phyloP scores from a whole-genome alignment of 2,797 vertebrate species.

The Potorous gilbertii region DNA sequence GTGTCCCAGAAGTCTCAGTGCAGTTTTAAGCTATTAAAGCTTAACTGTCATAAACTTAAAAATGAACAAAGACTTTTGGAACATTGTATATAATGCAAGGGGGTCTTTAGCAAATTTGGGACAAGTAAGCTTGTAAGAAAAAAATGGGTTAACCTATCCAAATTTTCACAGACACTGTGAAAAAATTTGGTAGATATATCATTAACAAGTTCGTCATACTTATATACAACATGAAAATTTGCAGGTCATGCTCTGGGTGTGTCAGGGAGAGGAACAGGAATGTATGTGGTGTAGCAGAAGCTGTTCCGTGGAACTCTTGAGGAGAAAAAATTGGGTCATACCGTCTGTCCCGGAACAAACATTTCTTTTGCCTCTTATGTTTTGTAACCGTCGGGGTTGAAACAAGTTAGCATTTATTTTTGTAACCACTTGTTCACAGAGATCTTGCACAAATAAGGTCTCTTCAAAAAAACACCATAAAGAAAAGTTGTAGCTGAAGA shows the following conservation, averaged over 20 bases:
- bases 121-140: neutral
- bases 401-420: constrained; percentile 6
- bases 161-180: neutral
- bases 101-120: neutral
- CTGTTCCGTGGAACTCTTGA: constrained; percentile 11
- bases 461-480: neutral
- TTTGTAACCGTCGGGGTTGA: neutral
- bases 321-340: neutral
- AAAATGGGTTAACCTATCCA: neutral
- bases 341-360: neutral
- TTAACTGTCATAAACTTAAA: neutral
- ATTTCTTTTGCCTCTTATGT: neutral
- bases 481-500: neutral
- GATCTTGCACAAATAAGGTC: neutral
- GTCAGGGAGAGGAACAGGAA: neutral
- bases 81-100: neutral
- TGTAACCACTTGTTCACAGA: constrained; percentile 14
- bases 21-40: neutral
- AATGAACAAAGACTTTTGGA: neutral
- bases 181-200: neutral
- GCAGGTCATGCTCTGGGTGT: neutral
- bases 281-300: neutral
- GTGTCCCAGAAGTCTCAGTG: neutral
- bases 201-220: neutral
- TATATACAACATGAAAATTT: neutral